Evolutionary conservation across 2,113 vertebrate genomes (phyloP), one percentile per base, ranked within the genome.

Genomic region (Burhinus bistriatus): DNA sequence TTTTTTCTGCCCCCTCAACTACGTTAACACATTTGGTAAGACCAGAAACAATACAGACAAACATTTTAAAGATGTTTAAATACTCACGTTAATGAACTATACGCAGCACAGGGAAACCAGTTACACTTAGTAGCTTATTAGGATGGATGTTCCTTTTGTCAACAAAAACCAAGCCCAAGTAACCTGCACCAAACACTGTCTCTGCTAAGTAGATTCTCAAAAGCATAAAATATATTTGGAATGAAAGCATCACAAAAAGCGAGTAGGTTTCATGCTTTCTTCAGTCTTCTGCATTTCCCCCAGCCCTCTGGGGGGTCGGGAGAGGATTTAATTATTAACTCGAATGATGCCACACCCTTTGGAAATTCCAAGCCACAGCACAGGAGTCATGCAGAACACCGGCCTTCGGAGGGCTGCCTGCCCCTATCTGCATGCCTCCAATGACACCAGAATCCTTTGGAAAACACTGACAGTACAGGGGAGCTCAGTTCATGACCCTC

Each of bases 11-110:
- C 9, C 34, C 8, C 32, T 7, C 52, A 54, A 22, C 54, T 27
- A 44, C 26, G 36, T 27, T 16, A 49, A 22, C 8, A 5, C 0
- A 0, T 64, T 58, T 40, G 17, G 1, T 36, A 71, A 76, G 27
- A 68, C 14, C 52, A 76, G 25, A 66, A 88, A 71, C 9, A 44
- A 64, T 1, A 65, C 9, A 36, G 12, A 45, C n/a, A 54, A 66
- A 15, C 32, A 55, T 66, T 77, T 72, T 5, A 40, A 65, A 81
- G 22, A 22, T 15, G 11, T 34, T 64, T 62, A 92, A 87, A 87
- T n/a, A 87, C 15, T 70, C 25, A 13, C 32, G 1, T 54, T 76
- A 47, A 59, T 21, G 3, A 52, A n/a, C 66, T 36, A 65, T 3
- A 20, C 2, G 2, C 30, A 68, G 26, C 52, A 54, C 25, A 61